Evolutionary conservation across 2,797 vertebrate genomes (phyloP), one percentile per base, ranked within the genome.

Genomic region (Smutsia temminckii): DNA sequence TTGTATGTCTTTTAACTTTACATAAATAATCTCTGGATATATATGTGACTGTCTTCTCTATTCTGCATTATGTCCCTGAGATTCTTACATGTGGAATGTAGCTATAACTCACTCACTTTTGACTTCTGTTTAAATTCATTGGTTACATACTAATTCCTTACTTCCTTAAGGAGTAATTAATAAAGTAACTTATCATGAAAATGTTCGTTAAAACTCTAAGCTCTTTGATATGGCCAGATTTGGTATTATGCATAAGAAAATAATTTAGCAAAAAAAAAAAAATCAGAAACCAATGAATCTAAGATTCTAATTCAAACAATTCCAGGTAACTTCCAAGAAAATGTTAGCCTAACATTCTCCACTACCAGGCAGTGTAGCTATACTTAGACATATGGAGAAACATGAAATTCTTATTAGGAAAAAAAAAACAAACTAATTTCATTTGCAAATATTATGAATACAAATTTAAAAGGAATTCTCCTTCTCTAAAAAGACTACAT

Each of bases 121-220:
- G 18, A 88, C n/a, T 68, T 81, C 16, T 89, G 37, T 68, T 89
- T 81, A 95, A 92, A 68, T 74, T 94, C 27, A 42, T 17, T 37
- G 13, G 27, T 74, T 71, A 80, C 27, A 71, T 32, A 89, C 12
- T 84, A 88, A 84, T 66, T 91, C 16, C 29, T 94, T n/a, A 61
- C 27, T 79, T 21, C 37, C 20, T 71, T 85, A 97, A 85, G 34
- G 75, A 29, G 17, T 71, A 89, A 77, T 8, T 61, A 53, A 87
- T 7, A 92, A 89, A 93, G 46, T 34, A 74, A 94, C 29, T 80
- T 69, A 85, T 55, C 42, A 93, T 40, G 89, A 89, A 79, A 66
- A 71, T 40, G 49, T 27, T 11, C 79, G n/a, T 94, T 81, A 94
- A 97, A 94, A 91, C 10, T 93, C 69, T 71, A 91, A 88, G 37